Percentiles rank a stretch among this genome's conserved stretches.
These are phyloP conservation scores for Pipa parva DNA, from an alignment of 2,113 vertebrate species.

Conservation along the genomic window DNA sequence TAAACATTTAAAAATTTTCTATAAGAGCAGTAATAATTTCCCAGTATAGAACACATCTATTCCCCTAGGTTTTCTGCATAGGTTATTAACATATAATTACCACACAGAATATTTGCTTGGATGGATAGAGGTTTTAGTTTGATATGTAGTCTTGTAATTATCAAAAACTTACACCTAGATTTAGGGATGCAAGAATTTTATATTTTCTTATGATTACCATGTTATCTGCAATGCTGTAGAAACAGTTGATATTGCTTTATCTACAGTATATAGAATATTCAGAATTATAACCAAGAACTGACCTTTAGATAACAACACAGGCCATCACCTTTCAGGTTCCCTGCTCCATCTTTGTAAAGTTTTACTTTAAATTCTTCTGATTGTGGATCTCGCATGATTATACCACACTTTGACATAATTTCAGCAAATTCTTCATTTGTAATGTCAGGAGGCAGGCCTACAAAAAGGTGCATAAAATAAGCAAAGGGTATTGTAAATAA, in stretches of 20 bases:
- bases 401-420: conserved; percentile 91
- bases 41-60: too few relatives aligned
- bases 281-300: conserved; percentile 32
- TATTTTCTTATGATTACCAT: too few relatives aligned
- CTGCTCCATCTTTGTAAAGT: conserved; percentile 89
- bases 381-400: conserved; percentile 88
- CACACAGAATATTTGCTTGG: too few relatives aligned
- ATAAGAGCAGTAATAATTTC: too few relatives aligned
- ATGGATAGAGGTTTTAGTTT: too few relatives aligned
- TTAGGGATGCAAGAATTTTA: too few relatives aligned
- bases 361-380: conserved; percentile 93
- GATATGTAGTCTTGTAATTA: background rate
- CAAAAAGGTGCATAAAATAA: background rate
- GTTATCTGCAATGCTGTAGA: too few relatives aligned
- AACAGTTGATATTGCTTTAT: background rate
- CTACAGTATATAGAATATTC: background rate
- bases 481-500: background rate
- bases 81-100: too few relatives aligned
- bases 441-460: conserved; percentile 90
- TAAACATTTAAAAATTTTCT: too few relatives aligned
- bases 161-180: background rate
- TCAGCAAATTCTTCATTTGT: conserved; percentile 86
- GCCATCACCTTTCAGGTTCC: conserved; percentile 93
- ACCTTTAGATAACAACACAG: conserved; percentile 97
- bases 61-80: too few relatives aligned